These are phyloP conservation scores for Lophura swinhoii DNA, from an alignment of 2,797 vertebrate genomes.

Conservation along the genomic window DNA sequence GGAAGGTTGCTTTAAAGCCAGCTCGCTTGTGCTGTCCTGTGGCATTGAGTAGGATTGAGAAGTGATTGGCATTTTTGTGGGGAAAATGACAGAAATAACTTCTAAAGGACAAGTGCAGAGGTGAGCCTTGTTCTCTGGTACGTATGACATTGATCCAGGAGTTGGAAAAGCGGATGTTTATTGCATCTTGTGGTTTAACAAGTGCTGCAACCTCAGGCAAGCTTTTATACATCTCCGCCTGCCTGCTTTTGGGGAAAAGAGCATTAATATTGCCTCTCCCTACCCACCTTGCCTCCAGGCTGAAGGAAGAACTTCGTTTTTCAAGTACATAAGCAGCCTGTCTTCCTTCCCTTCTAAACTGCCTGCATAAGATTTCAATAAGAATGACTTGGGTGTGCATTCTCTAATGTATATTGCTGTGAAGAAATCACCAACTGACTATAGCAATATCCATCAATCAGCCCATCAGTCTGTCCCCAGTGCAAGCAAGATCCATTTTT, in stretches of 20 bases:
- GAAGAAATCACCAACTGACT: constrained; percentile 32
- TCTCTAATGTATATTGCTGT: background rate
- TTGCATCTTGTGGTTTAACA: background rate
- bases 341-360: constrained; percentile 7
- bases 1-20: background rate
- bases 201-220: background rate
- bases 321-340: background rate
- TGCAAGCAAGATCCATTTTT: constrained; percentile 47
- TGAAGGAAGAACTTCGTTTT: background rate
- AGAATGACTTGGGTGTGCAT: background rate
- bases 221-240: background rate
- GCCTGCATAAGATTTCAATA: constrained; percentile 16
- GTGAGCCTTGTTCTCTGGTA: background rate
- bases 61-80: background rate
- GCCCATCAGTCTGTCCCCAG: constrained; percentile 20
- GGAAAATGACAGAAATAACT: background rate
- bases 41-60: background rate
- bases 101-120: background rate
- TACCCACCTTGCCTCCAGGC: background rate
- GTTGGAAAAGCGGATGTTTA: background rate
- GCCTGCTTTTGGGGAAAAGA: background rate
- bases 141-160: background rate
- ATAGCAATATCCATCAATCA: constrained; percentile 40
- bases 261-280: background rate
- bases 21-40: background rate